These are phyloP conservation scores for Chitala chitala DNA, from an alignment of 2,113 vertebrate genomes.

Conservation along the genomic window DNA sequence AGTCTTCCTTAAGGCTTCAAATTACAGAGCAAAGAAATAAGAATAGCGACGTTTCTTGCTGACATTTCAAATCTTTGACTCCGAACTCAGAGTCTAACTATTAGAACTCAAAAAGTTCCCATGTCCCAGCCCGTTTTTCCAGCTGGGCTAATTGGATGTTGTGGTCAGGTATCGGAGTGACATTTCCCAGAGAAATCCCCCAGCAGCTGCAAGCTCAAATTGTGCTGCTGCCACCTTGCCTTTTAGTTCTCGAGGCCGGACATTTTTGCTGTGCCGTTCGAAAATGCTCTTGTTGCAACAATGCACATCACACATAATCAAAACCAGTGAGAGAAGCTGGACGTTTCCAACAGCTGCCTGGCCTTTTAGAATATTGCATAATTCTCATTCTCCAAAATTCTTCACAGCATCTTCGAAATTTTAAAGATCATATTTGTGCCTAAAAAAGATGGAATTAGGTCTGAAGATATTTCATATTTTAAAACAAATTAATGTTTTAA, in stretches of 20 bases:
- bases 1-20: no score
- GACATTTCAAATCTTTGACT: conserved; percentile 57
- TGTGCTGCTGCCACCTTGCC: conserved; percentile 33
- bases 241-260: conserved; percentile 61
- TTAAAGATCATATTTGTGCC: no score
- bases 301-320: conserved; percentile 67
- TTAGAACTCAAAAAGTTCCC: background rate
- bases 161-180: conserved; percentile 46
- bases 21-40: background rate
- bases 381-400: no score
- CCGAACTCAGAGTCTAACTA: conserved; percentile 37
- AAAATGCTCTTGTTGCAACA: conserved; percentile 59
- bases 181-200: conserved; percentile 62
- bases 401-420: no score
- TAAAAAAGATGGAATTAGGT: no score
- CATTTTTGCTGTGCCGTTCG: conserved; percentile 65
- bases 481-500: no score
- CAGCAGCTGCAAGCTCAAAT: conserved; percentile 39
- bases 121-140: background rate
- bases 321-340: conserved; percentile 40
- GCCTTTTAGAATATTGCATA: no score
- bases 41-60: conserved; percentile 24
- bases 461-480: no score
- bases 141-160: conserved; percentile 37
- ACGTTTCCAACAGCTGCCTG: background rate